These are phyloP conservation scores for Helicoverpa armigera DNA, from an alignment of 1,140 invertebrate species.

Conservation along the genomic window DNA sequence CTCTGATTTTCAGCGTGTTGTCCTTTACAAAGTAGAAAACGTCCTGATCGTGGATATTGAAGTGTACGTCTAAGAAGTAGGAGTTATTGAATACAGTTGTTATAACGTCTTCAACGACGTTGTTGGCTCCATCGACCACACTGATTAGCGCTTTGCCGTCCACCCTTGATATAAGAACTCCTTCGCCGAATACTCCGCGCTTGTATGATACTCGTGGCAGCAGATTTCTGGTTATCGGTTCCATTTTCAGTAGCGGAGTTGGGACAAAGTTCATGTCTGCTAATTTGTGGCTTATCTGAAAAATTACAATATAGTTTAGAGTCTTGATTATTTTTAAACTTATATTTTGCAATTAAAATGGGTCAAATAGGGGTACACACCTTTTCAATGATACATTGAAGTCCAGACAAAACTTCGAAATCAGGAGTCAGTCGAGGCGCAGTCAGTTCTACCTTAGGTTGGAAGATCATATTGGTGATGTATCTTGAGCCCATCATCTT, in stretches of 20 bases:
- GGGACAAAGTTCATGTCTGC: constrained; percentile 94
- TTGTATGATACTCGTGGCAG: constrained; percentile 93
- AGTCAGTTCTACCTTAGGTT: constrained; percentile 91
- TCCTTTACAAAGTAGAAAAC: constrained; percentile 98
- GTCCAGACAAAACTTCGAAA: constrained; percentile 95
- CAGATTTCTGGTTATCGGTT: constrained; percentile 93
- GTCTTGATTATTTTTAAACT: not conserved
- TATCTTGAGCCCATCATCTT: constrained; percentile 95
- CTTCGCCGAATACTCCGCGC: constrained; percentile 95
- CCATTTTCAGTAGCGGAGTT: constrained; percentile 92
- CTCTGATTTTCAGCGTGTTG: constrained; percentile 93
- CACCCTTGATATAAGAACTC: constrained; percentile 94
- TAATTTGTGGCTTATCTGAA: constrained; percentile 92
- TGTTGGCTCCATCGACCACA: constrained; percentile 94
- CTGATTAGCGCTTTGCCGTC: constrained; percentile 93
- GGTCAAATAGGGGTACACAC: constrained; percentile 69
- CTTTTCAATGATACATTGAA: constrained; percentile 95
- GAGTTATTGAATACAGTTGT: constrained; percentile 98
- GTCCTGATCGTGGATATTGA: constrained; percentile 96
- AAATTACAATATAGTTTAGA: constrained; percentile 38
- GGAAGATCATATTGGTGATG: constrained; percentile 91
- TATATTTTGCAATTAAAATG: constrained; percentile 31
- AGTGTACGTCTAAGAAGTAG: constrained; percentile 96
- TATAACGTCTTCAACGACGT: constrained; percentile 96
- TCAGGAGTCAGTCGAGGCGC: constrained; percentile 92